Evolutionary conservation across 2,797 vertebrate genomes (phyloP), one percentile per base, ranked within the genome.

Genomic region (Decapterus maruadsi): DNA sequence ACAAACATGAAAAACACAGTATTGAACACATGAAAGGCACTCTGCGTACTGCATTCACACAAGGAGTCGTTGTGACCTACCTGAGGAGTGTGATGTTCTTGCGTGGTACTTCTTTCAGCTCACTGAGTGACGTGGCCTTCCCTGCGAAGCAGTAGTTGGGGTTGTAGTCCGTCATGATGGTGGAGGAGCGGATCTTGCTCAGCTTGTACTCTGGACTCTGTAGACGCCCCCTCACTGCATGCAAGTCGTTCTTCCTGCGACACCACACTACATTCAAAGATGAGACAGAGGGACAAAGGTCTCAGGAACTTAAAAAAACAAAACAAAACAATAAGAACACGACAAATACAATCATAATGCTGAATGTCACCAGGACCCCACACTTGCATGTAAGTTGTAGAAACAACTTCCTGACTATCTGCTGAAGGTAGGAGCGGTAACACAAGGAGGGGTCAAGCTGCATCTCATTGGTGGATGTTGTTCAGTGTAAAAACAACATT

Each of bases 161-260:
- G 78, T 97, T 98, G 92, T 97, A 97, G 86, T 98, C 97, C 0
- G 97, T 98, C 96, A 97, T 98, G 88, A 98, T 97, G 89, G 95
- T 95, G 56, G 97, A 97, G 0, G 96, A 97, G 51, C 93, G 95
- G 90, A 98, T 96, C 90, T 98, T 97, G 79, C 97, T 98, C 84
- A 98, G 94, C 82, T 98, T 96, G 61, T 97, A 97, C 78, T 97
- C 96, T 0, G 97, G 96, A 83, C 96, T 97, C 83, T 96, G 96
- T 63, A 97, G 91, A 56, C 92, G 95, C 12, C 93, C 83, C 74
- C 96, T 93, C 36, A 96, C 94, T 2, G 96, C 96, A 38, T 96
- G 95, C 70, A 97, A 88, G 56, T 96, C 91, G 75, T 95, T 96
- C 83, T 97, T 97, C 92, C 95, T 97, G 48, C 95, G 95, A 85